Percentiles rank a stretch among this genome's conserved stretches.
Conservation (phyloP, 2,797 vertebrate species). For the Gambusia yucatana region DNA sequence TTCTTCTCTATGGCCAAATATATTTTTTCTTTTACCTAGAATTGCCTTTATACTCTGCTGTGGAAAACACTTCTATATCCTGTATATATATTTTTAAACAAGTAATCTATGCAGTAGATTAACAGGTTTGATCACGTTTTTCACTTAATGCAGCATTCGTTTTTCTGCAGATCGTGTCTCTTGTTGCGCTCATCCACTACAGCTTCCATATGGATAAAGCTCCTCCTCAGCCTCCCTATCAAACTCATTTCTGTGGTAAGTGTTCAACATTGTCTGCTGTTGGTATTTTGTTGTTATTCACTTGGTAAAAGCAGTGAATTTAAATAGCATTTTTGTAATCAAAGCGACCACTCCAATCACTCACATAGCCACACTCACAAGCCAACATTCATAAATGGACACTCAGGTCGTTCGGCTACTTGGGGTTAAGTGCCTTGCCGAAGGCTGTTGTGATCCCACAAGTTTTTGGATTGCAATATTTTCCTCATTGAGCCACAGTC, state of each 20-base stretch:
- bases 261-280: background rate
- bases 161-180: slow-evolving; percentile 86
- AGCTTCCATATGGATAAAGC: slow-evolving; percentile 92
- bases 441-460: too few species aligned
- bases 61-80: background rate
- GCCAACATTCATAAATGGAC: background rate
- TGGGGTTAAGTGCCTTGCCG: background rate
- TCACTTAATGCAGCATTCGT: background rate
- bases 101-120: too few species aligned
- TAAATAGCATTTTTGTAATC: background rate
- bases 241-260: slow-evolving; percentile 94
- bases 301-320: background rate
- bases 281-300: background rate
- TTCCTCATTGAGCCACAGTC: background rate
- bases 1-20: background rate
- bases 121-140: too few species aligned
- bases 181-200: slow-evolving; percentile 90
- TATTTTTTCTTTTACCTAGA: background rate
- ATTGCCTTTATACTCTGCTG: background rate
- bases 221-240: slow-evolving; percentile 90
- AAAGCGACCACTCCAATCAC: background rate
- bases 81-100: too few species aligned
- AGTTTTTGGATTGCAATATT: background rate
- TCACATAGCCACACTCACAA: background rate
- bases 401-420: too few species aligned